These are phyloP conservation scores for Ptilodon capucinus DNA, from an alignment of 2,888 invertebrate species.

Conservation along the genomic window DNA sequence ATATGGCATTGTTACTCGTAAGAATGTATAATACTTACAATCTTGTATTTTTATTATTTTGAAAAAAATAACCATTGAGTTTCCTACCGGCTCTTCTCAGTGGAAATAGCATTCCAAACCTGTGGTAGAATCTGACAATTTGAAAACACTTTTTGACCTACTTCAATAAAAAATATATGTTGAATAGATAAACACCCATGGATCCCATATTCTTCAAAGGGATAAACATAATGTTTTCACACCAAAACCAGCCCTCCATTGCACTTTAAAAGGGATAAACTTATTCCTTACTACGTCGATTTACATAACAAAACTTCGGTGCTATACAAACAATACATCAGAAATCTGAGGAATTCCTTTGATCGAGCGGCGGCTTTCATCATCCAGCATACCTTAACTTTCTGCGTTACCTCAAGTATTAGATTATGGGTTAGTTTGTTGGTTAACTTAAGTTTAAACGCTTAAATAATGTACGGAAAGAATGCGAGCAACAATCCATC, in stretches of 20 bases:
- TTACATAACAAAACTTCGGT: slow-evolving; percentile 49
- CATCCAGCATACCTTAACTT: slow-evolving; percentile 32
- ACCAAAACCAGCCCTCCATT: slow-evolving; percentile 20
- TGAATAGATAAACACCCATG: too few relatives aligned
- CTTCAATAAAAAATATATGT: too few relatives aligned
- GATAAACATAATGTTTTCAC: slow-evolving; percentile 19
- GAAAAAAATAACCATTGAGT: too few relatives aligned
- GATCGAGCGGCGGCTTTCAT: slow-evolving; percentile 32
- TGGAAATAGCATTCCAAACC: too few relatives aligned
- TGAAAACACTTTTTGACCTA: too few relatives aligned
- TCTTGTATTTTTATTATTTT: too few relatives aligned
- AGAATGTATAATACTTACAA: too few relatives aligned
- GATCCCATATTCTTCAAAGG: too few relatives aligned
- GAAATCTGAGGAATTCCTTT: slow-evolving; percentile 46
- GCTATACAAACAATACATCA: slow-evolving; percentile 41
- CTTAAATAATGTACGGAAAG: not conserved
- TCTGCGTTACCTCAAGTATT: slow-evolving; percentile 37
- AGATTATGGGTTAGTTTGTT: slow-evolving; percentile 24
- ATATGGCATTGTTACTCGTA: too few relatives aligned
- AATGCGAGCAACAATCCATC: too few relatives aligned
- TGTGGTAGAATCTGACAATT: too few relatives aligned
- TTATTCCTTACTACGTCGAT: slow-evolving; percentile 37
- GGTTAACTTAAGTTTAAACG: slow-evolving; percentile 10
- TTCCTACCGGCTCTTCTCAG: too few relatives aligned
- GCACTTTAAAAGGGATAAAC: slow-evolving; percentile 41